Evolutionary conservation across 1,140 invertebrate species (phyloP).

Genomic region (Drosophila eugracilis): DNA sequence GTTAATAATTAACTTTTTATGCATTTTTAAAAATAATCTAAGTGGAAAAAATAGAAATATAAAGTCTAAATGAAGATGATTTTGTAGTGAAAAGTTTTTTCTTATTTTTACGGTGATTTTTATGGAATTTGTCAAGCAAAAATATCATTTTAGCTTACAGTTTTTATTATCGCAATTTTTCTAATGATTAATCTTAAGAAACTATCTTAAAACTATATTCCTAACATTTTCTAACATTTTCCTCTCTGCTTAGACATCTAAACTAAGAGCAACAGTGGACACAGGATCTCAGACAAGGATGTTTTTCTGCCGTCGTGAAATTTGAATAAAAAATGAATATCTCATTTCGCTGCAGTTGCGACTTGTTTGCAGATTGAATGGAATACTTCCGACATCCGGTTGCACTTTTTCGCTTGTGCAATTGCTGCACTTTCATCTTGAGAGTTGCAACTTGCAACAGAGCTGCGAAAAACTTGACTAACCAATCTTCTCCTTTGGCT

Average conservation of each 20-base stretch:
- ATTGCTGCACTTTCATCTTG: constrained; percentile 72
- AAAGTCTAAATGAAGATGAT: too few species aligned
- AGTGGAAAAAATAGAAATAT: too few species aligned
- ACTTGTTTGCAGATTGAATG: constrained; percentile 81
- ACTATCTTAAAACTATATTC: too few species aligned
- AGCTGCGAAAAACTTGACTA: constrained; percentile 52
- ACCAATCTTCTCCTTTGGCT: constrained; percentile 26
- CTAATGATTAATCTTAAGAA: too few species aligned
- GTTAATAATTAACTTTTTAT: too few species aligned
- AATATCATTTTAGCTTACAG: too few species aligned
- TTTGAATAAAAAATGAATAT: constrained; percentile 82
- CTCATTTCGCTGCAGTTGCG: constrained; percentile 61
- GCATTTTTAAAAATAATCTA: too few species aligned
- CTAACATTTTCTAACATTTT: too few species aligned
- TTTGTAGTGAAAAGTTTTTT: too few species aligned
- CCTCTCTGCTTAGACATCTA: background rate
- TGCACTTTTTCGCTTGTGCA: constrained; percentile 53
- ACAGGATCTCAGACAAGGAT: constrained; percentile 31
- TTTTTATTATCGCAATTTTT: too few species aligned
- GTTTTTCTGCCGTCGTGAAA: constrained; percentile 57
- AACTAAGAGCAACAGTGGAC: constrained; percentile 22
- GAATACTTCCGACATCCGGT: constrained; percentile 79
- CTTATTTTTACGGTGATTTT: too few species aligned
- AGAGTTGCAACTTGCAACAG: constrained; percentile 59
- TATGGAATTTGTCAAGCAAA: too few species aligned